phyloP scores from a whole-genome alignment of 2,888 invertebrate genomes.

The Aethes cnicana region DNA sequence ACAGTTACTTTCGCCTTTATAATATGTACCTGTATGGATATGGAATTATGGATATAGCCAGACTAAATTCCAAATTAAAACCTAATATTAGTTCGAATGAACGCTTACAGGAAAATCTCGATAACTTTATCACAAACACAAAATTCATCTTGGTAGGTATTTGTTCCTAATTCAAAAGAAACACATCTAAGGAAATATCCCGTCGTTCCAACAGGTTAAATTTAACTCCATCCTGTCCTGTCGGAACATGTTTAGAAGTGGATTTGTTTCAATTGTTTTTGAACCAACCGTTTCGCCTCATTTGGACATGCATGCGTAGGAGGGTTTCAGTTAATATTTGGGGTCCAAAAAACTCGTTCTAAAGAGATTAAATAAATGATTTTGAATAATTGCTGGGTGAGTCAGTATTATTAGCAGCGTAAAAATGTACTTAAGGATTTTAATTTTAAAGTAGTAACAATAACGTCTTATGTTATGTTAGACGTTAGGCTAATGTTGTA shows the following conservation, averaged over 20 bases:
- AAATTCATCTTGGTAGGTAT: too few species aligned
- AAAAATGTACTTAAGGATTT: too few species aligned
- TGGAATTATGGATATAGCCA: too few species aligned
- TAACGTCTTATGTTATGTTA: not conserved
- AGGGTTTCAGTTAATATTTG: constrained; percentile 24
- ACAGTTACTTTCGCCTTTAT: too few species aligned
- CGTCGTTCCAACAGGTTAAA: constrained; percentile 10
- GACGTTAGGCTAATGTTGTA: too few species aligned
- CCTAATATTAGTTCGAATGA: too few species aligned
- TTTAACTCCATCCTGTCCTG: constrained; percentile 41
- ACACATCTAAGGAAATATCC: constrained; percentile 5
- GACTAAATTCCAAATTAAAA: too few species aligned
- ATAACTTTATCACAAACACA: too few species aligned
- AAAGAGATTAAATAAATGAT: not conserved
- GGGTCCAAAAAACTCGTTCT: constrained; percentile 1
- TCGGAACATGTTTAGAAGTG: constrained; percentile 44
- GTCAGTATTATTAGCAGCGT: not conserved
- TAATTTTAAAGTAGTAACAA: too few species aligned
- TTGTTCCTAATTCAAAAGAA: too few species aligned
- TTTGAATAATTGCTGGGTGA: not conserved
- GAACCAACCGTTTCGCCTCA: constrained; percentile 9
- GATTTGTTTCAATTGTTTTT: constrained; percentile 33
- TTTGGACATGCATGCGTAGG: constrained; percentile 36
- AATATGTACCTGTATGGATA: too few species aligned
- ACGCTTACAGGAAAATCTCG: too few species aligned